These are phyloP conservation scores for Tenrec ecaudatus DNA, from an alignment of 2,113 vertebrate species.

Conservation along the genomic window DNA sequence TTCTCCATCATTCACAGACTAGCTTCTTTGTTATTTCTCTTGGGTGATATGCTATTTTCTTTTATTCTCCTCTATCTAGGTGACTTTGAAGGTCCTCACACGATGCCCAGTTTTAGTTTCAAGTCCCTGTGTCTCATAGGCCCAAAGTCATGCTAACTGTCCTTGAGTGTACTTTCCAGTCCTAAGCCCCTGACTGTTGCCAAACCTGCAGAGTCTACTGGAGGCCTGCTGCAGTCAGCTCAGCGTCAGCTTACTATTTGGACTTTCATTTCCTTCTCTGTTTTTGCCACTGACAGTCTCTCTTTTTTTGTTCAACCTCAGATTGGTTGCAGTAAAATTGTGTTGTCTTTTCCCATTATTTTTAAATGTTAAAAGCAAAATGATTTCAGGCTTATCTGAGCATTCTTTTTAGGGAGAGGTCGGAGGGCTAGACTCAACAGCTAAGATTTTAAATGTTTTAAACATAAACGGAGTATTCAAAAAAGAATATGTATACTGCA, in stretches of 20 bases:
- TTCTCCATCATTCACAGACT: neutral
- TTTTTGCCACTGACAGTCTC: constrained; percentile 8
- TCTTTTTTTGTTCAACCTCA: constrained; percentile 8
- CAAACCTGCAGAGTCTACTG: neutral
- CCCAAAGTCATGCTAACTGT: neutral
- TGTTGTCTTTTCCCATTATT: constrained; percentile 54
- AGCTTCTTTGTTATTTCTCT: constrained; percentile 37
- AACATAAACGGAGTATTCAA: constrained; percentile 10
- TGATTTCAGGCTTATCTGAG: constrained; percentile 14
- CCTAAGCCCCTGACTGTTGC: neutral
- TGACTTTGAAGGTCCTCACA: constrained; percentile 30
- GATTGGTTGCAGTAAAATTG: neutral
- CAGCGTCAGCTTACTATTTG: neutral
- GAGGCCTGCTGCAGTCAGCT: constrained; percentile 25
- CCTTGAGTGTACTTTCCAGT: neutral
- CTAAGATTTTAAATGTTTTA: constrained; percentile 45
- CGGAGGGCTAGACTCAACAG: neutral
- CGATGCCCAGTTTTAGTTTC: constrained; percentile 15
- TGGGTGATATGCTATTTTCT: constrained; percentile 53
- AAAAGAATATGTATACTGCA: constrained; percentile 24
- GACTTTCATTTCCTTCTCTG: neutral
- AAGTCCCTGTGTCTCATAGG: neutral
- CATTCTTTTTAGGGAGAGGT: neutral
- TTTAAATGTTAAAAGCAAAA: constrained; percentile 34
- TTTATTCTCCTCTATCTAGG: constrained; percentile 34